phyloP scores from a whole-genome alignment of 37 sponge, comb jelly and placozoan genomes.

The Ianthella basta region DNA sequence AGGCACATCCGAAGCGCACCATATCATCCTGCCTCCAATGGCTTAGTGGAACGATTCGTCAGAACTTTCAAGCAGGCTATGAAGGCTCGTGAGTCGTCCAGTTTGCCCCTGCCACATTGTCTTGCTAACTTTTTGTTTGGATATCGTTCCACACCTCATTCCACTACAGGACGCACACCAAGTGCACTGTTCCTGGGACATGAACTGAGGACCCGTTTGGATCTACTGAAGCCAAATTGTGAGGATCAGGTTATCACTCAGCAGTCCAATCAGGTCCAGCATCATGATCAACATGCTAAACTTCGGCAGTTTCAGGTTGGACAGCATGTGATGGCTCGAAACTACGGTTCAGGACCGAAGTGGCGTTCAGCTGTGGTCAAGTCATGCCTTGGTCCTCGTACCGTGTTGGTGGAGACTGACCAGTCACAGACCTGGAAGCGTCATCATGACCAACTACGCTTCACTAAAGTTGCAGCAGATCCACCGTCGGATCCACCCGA shows the following conservation, averaged over 20 bases:
- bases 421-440: neutral
- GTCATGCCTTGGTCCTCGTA: neutral
- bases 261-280: neutral
- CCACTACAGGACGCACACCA: neutral
- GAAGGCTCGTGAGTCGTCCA: neutral
- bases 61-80: neutral
- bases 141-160: conserved; percentile 13
- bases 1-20: conserved; percentile 33
- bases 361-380: neutral
- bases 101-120: neutral
- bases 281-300: conserved; percentile 20
- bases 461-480: neutral
- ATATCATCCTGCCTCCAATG: conserved; percentile 44
- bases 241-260: neutral
- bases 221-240: conserved; percentile 11
- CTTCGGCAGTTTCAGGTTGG: conserved; percentile 12
- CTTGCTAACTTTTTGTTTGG: conserved; percentile 3
- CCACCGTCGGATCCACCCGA: neutral
- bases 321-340: conserved; percentile 3
- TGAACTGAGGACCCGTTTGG: conserved; percentile 1
- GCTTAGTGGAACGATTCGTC: neutral
- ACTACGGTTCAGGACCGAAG: conserved; percentile 2
- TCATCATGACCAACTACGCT: neutral
- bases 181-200: neutral
- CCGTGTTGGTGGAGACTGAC: neutral